Evolutionary conservation across 2,113 vertebrate species (phyloP).

Genomic region (Ophiodon elongatus): DNA sequence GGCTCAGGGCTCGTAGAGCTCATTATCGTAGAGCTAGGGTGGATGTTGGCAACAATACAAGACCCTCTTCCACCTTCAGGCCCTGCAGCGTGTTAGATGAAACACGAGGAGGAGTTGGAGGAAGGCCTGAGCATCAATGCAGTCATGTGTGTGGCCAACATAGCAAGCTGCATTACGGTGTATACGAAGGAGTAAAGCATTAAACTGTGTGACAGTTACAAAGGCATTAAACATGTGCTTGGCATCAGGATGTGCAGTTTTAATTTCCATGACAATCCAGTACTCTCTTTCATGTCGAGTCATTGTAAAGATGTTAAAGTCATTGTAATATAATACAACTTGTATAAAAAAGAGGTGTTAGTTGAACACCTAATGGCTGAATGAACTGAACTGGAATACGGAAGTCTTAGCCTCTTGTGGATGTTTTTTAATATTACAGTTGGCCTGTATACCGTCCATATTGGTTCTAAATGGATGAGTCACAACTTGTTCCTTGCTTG

Average conservation of each 20-base stretch:
- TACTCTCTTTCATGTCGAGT: neutral
- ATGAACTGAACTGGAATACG: neutral
- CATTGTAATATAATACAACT: neutral
- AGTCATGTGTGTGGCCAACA: slow-evolving; percentile 48
- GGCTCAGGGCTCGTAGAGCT: slow-evolving; percentile 64
- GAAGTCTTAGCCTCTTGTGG: neutral
- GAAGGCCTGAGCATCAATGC: slow-evolving; percentile 44
- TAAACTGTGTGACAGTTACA: too few relatives aligned
- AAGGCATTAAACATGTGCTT: slow-evolving; percentile 15
- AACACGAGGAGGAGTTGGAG: slow-evolving; percentile 62
- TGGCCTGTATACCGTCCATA: neutral
- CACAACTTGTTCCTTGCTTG: neutral
- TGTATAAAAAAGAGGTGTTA: neutral
- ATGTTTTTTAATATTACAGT: neutral
- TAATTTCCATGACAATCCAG: neutral
- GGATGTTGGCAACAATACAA: slow-evolving; percentile 71
- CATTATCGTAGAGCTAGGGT: slow-evolving; percentile 66
- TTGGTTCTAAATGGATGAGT: neutral
- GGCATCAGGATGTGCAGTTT: neutral
- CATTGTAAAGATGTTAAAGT: neutral
- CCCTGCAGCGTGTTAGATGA: slow-evolving; percentile 61
- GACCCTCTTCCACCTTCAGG: slow-evolving; percentile 53
- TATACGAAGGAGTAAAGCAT: neutral
- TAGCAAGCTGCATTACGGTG: neutral
- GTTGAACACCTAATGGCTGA: neutral